A percentile compares a stretch with the other conserved stretches of the same genome.
phyloP scores from a whole-genome alignment of 2,113 vertebrate genomes.

The Sula dactylatra region DNA sequence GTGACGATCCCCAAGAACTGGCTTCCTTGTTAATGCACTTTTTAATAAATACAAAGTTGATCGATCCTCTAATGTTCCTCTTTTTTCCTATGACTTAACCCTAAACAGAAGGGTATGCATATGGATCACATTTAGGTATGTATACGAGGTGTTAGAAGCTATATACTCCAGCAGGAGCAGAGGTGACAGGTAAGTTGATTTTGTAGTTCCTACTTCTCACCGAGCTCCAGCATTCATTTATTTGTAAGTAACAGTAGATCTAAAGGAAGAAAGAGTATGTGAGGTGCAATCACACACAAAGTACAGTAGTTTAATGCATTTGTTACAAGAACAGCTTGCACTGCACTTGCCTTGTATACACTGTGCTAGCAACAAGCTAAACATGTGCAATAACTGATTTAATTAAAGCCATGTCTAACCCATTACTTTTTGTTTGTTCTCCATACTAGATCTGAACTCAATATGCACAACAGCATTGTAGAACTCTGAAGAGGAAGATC shows the following conservation, averaged over 20 bases:
- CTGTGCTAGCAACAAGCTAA: neutral
- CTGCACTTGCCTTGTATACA: neutral
- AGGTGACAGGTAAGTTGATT: neutral
- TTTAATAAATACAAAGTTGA: neutral
- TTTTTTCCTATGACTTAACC: neutral
- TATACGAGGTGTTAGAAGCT: too few species aligned
- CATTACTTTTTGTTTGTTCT: neutral
- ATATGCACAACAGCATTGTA: rapidly evolving
- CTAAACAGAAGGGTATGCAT: neutral
- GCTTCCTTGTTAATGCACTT: neutral
- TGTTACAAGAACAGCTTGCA: neutral
- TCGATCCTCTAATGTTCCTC: neutral
- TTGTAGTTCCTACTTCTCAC: neutral
- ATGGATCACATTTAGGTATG: neutral
- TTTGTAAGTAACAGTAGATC: neutral
- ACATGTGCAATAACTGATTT: neutral
- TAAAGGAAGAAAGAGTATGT: neutral
- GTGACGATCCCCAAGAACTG: neutral
- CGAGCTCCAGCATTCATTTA: neutral
- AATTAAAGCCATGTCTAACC: neutral
- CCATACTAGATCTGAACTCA: neutral
- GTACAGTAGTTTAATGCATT: neutral
- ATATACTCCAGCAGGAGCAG: neutral
- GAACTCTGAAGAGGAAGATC: neutral
- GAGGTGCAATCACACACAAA: neutral